These are phyloP conservation scores for Chironomus tentans DNA, from an alignment of 2,888 invertebrate species.

Conservation along the genomic window DNA sequence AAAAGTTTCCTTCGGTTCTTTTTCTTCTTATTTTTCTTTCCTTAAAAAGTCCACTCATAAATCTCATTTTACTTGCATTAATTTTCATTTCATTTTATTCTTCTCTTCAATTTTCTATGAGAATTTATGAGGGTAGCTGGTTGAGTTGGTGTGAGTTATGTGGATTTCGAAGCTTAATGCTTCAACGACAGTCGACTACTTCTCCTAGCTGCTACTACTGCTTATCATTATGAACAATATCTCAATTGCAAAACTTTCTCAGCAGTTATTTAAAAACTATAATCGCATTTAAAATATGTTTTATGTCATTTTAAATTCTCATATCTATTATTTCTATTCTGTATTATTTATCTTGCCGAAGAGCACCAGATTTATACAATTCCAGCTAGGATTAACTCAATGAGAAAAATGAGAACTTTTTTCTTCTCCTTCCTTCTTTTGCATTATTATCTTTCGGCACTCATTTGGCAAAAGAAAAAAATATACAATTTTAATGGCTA, in stretches of 20 bases:
- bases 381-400: background rate
- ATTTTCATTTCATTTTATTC: no score
- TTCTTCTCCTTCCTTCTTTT: background rate
- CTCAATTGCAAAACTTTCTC: constrained; percentile 1
- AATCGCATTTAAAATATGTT: constrained; percentile 8
- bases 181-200: background rate
- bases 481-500: constrained; percentile 12
- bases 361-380: background rate
- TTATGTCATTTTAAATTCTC: constrained; percentile 8
- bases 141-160: no score
- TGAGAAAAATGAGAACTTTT: background rate
- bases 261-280: background rate
- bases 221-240: constrained; percentile 1
- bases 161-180: background rate
- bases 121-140: no score
- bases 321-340: background rate
- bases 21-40: background rate
- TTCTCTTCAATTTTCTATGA: no score
- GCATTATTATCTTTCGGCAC: background rate
- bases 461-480: constrained; percentile 1
- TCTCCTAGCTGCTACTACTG: background rate
- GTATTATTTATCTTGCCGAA: background rate
- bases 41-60: constrained; percentile 4
- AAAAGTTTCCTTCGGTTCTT: background rate
- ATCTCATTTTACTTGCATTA: constrained; percentile 4